These are phyloP conservation scores for Rhodinocichla rosea DNA, from an alignment of 2,113 vertebrate species.

Conservation along the genomic window DNA sequence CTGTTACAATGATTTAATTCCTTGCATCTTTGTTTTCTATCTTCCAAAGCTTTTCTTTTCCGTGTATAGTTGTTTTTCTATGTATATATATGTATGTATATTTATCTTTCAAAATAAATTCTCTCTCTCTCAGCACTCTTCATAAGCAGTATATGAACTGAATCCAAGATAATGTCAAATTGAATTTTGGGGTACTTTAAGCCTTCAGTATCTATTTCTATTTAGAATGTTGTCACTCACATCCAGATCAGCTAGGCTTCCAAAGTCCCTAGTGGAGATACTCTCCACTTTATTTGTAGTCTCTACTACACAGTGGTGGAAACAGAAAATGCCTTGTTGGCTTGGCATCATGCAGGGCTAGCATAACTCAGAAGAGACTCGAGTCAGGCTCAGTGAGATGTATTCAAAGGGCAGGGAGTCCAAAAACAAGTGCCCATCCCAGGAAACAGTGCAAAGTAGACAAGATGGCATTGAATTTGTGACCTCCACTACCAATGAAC, in stretches of 20 bases:
- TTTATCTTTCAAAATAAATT: not conserved
- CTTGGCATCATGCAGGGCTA: not conserved
- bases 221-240: not conserved
- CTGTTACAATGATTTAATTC: not conserved
- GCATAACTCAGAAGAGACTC: not conserved
- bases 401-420: not conserved
- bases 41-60: not conserved
- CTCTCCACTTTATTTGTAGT: not conserved
- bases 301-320: not conserved
- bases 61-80: not conserved
- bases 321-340: not conserved
- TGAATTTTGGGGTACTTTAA: not conserved
- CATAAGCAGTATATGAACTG: not conserved
- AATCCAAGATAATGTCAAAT: not conserved
- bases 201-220: not conserved
- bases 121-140: not conserved
- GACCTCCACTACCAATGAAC: not conserved
- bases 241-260: not conserved
- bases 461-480: not conserved
- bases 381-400: not conserved
- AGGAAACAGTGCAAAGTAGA: not conserved
- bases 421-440: not conserved
- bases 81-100: accelerated
- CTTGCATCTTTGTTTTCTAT: not conserved
- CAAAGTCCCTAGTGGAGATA: not conserved